Conservation (phyloP, 2,797 vertebrate genomes). For the Chelmon rostratus region DNA sequence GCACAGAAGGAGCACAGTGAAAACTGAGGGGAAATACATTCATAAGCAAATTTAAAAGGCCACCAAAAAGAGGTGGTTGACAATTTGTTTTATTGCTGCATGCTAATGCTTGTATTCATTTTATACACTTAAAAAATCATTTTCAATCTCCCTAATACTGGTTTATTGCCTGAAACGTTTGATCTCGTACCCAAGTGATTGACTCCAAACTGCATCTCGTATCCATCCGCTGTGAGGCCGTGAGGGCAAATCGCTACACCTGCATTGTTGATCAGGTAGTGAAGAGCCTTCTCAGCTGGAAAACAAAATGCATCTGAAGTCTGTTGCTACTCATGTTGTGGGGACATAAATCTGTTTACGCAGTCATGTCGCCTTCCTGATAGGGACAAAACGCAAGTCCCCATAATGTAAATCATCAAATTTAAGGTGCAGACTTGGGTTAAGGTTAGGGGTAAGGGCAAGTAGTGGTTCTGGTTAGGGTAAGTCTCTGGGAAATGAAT, state of each 20-base stretch:
- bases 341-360: too few species aligned
- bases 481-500: too few species aligned
- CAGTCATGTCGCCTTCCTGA: too few species aligned
- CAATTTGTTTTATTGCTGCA: not conserved
- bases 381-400: too few species aligned
- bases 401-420: too few species aligned
- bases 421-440: too few species aligned
- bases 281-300: conserved; percentile 82
- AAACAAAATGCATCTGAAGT: too few species aligned
- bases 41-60: not conserved
- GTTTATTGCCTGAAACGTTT: not conserved
- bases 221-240: conserved; percentile 80
- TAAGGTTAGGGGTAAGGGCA: too few species aligned
- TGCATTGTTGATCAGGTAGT: conserved; percentile 87
- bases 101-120: not conserved
- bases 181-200: conserved; percentile 84
- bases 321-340: too few species aligned
- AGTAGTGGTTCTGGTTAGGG: too few species aligned
- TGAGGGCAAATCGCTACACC: conserved; percentile 82
- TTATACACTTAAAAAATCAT: too few species aligned
- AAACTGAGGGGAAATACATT: not conserved
- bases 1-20: not conserved
- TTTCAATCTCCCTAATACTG: not conserved
- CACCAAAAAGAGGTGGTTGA: not conserved
- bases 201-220: conserved; percentile 86